Percentiles rank a stretch among this genome's conserved stretches.
phyloP scores from a whole-genome alignment of 2,797 vertebrate genomes.

The Mormyrops boulengeri region DNA sequence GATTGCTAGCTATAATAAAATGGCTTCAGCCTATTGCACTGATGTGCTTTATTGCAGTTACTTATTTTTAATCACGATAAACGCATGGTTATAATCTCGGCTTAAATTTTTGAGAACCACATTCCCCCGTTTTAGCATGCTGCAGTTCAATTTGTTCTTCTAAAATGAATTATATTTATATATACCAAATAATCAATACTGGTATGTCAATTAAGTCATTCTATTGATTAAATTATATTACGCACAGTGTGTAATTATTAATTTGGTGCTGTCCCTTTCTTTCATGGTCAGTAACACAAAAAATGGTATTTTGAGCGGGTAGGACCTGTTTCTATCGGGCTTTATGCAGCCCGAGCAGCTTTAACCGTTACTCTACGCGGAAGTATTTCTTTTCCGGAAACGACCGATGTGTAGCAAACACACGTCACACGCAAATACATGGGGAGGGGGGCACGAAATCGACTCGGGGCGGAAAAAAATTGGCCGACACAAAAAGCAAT shows the following conservation, averaged over 20 bases:
- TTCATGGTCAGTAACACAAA: neutral
- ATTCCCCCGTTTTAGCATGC: neutral
- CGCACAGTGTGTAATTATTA: neutral
- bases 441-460: conserved; percentile 44
- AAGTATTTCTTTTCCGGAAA: conserved; percentile 69
- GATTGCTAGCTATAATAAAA: conserved; percentile 37
- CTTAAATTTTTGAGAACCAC: neutral
- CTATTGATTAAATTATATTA: neutral
- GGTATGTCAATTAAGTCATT: neutral
- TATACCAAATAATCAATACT: neutral
- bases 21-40: conserved; percentile 38
- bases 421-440: conserved; percentile 69
- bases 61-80: neutral
- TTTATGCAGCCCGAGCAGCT: neutral
- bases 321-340: neutral
- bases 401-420: conserved; percentile 65
- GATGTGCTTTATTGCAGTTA: neutral
- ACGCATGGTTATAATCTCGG: neutral
- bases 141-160: neutral
- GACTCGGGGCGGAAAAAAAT: conserved; percentile 51
- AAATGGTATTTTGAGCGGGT: neutral
- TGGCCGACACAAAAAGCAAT: conserved; percentile 45
- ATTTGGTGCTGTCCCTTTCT: neutral
- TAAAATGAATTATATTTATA: neutral
- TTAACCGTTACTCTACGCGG: conserved; percentile 51